Conservation (phyloP, 2,113 vertebrate genomes). For the Anhinga rufa region DNA sequence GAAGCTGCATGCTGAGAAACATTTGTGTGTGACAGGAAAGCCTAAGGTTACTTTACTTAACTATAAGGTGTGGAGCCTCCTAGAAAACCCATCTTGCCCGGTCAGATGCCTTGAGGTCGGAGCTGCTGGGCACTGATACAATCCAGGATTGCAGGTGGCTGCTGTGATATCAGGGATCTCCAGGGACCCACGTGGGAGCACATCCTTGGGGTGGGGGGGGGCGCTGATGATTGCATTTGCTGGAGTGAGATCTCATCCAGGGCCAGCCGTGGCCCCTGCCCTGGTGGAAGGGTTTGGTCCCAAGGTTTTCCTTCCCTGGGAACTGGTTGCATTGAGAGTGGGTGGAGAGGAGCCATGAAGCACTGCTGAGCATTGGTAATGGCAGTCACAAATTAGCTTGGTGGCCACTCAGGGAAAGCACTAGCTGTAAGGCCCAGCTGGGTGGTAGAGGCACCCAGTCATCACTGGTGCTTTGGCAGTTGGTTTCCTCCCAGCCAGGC, state of each 20-base stretch:
- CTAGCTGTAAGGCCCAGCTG: not conserved
- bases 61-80: not conserved
- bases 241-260: accelerated
- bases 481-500: not conserved
- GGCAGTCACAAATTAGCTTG: not conserved
- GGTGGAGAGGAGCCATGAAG: not conserved
- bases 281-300: not conserved
- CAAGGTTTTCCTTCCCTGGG: not conserved
- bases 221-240: not conserved
- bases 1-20: not conserved
- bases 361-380: not conserved
- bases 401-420: not conserved
- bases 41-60: not conserved
- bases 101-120: not conserved
- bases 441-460: not conserved
- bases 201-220: not conserved
- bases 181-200: not conserved
- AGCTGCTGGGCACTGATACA: not conserved
- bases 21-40: not conserved
- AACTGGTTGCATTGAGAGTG: not conserved
- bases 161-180: not conserved
- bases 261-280: not conserved
- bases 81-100: not conserved
- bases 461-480: accelerated
- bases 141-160: not conserved